Base-by-base conservation (phyloP, 2,888 invertebrate genomes). In the Oligia strigilis region DNA sequence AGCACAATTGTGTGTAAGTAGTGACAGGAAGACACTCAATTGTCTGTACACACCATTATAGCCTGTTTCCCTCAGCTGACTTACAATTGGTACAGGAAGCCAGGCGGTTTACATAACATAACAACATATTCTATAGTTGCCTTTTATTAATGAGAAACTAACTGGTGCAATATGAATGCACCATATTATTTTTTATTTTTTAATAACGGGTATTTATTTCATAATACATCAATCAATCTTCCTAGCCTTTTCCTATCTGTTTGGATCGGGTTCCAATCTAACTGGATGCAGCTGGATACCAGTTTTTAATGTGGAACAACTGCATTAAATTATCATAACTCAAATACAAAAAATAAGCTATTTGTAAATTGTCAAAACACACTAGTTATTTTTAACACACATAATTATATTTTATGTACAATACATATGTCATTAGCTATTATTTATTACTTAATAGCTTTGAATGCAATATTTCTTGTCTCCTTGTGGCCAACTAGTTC, bases 21-120 rank as follows among this genome's bases (percentile, higher is more conserved):
- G 75, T 11, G 43, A 84, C 86, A 86, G 88, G 84, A 88, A 82
- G 82, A 23, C 71, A 66, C 46, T 65, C 83, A 87, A 82, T 86
- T 86, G 81, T 80, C 81, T 64, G 43, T 65, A 72, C 67, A 72
- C 81, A 78, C 75, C 67, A 72, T 85, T 80, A 80, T 87, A 80
- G 72, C 66, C 69, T 64, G 70, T 85, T 87, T 83, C 87, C 83
- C 85, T 83, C 77, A 78, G 76, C 77, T 82, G 29, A 80, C 75
- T 73, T 74, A 65, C 66, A 81, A 76, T 76, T 80, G 52, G n/a
- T 77, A 43, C 69, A 72, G 71, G 29, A 75, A 62, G 65, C 43
- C 40, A 65, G 67, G 36, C 29, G 13, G 36, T 11, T 17, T n/a
- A 55, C 36, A n/a, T 40, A 55, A 55, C 8, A 55, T 36, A 71